Evolutionary conservation across 2,888 invertebrate genomes (phyloP).

Genomic region (Sabatieria punctata): DNA sequence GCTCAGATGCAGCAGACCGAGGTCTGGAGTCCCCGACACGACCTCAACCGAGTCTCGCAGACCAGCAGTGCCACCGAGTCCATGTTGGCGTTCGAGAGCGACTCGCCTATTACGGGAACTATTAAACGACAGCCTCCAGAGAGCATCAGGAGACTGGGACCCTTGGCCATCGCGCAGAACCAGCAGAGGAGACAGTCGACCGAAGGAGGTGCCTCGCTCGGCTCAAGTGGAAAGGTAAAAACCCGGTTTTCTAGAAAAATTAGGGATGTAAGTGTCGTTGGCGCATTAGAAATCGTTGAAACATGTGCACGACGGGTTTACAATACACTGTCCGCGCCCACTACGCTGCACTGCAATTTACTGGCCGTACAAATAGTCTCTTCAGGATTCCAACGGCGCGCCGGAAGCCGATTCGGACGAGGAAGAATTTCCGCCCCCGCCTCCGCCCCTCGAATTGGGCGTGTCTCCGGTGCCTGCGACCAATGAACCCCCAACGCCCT

Average conservation of each 20-base stretch:
- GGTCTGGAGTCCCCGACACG: neutral
- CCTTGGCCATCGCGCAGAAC: neutral
- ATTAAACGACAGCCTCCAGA: conserved; percentile 9
- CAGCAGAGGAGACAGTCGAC: neutral
- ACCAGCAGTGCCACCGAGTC: neutral
- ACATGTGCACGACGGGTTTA: too few relatives aligned
- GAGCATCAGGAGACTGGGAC: neutral
- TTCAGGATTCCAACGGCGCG: too few relatives aligned
- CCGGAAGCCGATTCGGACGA: conserved; percentile 14
- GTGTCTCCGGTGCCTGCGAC: neutral
- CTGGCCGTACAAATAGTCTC: too few relatives aligned
- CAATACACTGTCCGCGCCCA: too few relatives aligned
- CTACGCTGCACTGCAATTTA: too few relatives aligned
- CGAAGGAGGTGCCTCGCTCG: neutral
- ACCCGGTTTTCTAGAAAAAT: too few relatives aligned
- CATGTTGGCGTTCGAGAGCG: too few relatives aligned
- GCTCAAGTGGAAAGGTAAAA: conserved; percentile 1
- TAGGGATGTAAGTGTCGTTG: too few relatives aligned
- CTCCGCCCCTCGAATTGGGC: conserved; percentile 16
- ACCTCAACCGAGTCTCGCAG: neutral
- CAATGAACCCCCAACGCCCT: neutral
- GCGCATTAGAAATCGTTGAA: too few relatives aligned
- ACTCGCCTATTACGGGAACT: conserved; percentile 4
- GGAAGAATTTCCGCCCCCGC: conserved; percentile 23
- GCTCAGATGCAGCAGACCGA: neutral